A percentile compares a stretch with the other conserved stretches of the same genome.
These are phyloP conservation scores for Galagoides demidoff DNA, from an alignment of 2,797 vertebrate species.

Conservation along the genomic window DNA sequence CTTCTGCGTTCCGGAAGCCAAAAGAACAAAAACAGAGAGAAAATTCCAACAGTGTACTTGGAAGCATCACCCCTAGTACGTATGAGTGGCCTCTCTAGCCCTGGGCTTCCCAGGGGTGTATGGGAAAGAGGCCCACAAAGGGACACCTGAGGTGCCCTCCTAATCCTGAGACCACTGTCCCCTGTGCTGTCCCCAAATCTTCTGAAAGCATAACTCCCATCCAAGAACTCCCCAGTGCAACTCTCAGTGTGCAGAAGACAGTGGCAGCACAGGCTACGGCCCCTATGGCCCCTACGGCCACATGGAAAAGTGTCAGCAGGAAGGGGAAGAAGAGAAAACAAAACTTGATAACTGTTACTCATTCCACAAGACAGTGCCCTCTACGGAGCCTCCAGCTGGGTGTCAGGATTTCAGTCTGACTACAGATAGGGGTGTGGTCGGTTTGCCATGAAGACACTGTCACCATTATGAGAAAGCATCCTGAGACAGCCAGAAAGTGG, in stretches of 20 bases:
- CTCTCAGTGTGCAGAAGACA: background rate
- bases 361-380: background rate
- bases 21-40: background rate
- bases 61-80: accelerated
- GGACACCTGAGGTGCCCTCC: accelerated
- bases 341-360: background rate
- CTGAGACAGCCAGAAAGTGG: background rate
- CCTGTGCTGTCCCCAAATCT: background rate
- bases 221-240: background rate
- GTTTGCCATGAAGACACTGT: background rate
- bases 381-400: background rate
- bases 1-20: background rate
- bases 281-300: background rate
- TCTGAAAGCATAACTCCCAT: background rate
- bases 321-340: background rate
- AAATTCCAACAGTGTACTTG: background rate
- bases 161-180: background rate
- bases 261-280: background rate
- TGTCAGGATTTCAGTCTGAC: background rate
- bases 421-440: background rate
- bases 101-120: background rate
- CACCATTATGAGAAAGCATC: background rate
- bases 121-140: background rate
- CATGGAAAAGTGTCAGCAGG: background rate
- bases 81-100: accelerated